phyloP scores from a whole-genome alignment of 2,113 vertebrate species.

The Nyctibius bracteatus region DNA sequence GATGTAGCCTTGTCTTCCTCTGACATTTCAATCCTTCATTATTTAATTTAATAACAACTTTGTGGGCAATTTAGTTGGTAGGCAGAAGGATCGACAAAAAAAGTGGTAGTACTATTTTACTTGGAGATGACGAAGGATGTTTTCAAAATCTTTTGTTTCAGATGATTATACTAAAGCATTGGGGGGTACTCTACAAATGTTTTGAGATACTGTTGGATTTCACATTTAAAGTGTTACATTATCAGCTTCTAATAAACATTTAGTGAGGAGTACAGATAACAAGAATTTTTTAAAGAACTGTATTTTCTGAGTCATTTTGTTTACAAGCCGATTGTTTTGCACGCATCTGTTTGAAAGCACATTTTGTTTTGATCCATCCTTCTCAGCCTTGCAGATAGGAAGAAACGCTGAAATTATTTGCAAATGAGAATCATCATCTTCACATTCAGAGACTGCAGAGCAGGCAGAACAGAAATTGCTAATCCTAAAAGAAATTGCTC shows the following conservation, averaged over 20 bases:
- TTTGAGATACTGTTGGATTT: not conserved
- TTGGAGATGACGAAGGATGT: not conserved
- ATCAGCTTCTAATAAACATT: not conserved
- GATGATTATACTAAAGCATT: not conserved
- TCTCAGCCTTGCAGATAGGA: not conserved
- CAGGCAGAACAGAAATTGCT: not conserved
- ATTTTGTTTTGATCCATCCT: conserved; percentile 13
- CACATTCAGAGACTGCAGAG: not conserved
- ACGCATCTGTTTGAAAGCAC: not conserved
- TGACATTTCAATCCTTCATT: not conserved
- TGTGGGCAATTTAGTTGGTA: not conserved
- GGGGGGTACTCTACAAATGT: not conserved
- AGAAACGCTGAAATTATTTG: conserved; percentile 13
- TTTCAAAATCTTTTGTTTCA: not conserved
- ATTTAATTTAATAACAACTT: not conserved
- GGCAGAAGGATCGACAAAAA: not conserved
- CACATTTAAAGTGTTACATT: not conserved
- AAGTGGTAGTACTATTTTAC: not conserved
- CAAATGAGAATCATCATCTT: conserved; percentile 13
- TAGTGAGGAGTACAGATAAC: not conserved
- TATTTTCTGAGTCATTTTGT: not conserved
- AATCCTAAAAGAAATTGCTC: conserved; percentile 21
- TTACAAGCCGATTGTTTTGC: not conserved
- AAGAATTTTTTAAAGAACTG: not conserved
- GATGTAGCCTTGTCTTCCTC: not conserved